These are phyloP conservation scores for Falco novaeseelandiae DNA, from an alignment of 2,797 vertebrate species.

Conservation along the genomic window DNA sequence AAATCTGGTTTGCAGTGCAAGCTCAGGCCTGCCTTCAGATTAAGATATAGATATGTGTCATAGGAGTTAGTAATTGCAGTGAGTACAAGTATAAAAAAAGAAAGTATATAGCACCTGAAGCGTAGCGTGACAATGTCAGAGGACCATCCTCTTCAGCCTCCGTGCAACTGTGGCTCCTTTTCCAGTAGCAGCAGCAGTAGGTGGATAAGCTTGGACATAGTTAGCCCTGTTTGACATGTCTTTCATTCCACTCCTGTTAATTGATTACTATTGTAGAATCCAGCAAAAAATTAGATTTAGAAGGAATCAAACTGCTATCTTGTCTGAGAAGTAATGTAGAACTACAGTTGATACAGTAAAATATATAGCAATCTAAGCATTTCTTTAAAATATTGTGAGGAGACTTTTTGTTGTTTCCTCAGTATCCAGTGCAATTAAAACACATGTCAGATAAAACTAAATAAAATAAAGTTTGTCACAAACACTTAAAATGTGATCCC, in stretches of 20 bases:
- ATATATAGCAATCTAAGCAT: background rate
- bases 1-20: background rate
- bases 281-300: background rate
- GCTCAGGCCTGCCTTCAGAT: background rate
- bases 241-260: background rate
- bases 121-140: background rate
- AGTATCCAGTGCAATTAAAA: background rate
- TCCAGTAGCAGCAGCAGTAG: background rate
- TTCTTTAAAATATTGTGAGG: background rate
- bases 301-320: background rate
- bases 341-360: background rate
- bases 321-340: background rate
- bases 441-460: background rate
- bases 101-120: background rate
- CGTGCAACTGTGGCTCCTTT: background rate
- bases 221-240: background rate
- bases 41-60: fast-evolving
- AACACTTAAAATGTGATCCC: background rate
- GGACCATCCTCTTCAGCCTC: background rate
- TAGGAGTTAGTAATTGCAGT: background rate
- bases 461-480: background rate
- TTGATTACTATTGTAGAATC: background rate
- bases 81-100: background rate
- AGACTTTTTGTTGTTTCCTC: background rate
- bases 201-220: background rate